Conservation (phyloP, 2,113 vertebrate genomes). For the Paracanthobrama guichenoti region DNA sequence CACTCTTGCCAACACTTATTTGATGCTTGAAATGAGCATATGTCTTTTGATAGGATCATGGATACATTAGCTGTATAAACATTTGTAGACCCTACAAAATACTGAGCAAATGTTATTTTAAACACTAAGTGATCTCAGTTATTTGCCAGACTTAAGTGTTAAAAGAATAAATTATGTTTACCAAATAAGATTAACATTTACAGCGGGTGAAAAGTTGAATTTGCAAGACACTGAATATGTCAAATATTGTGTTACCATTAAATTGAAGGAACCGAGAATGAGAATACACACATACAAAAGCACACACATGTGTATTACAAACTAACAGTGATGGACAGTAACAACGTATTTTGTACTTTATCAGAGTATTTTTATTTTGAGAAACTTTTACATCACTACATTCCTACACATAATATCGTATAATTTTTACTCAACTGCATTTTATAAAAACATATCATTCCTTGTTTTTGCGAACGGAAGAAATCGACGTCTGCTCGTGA, state of each 20-base stretch:
- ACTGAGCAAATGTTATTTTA: conserved; percentile 35
- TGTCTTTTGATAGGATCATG: neutral
- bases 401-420: neutral
- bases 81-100: conserved; percentile 29
- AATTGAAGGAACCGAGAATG: conserved; percentile 15
- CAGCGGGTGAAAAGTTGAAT: neutral
- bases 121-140: conserved; percentile 4
- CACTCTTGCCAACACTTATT: conserved; percentile 21
- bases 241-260: conserved; percentile 7
- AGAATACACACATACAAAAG: neutral
- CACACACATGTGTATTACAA: neutral
- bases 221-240: neutral
- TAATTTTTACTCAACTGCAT: neutral
- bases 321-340: neutral
- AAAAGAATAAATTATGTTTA: conserved; percentile 29
- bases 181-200: conserved; percentile 19
- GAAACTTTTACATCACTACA: neutral
- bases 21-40: conserved; percentile 11
- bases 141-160: conserved; percentile 42
- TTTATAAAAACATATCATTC: neutral
- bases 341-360: neutral
- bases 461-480: neutral
- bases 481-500: neutral
- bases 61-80: conserved; percentile 12
- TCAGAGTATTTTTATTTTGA: too few species aligned